A percentile compares a stretch with the other conserved stretches of the same genome.
Conservation (phyloP, 2,113 vertebrate species). For the Ammodytes dubius region DNA sequence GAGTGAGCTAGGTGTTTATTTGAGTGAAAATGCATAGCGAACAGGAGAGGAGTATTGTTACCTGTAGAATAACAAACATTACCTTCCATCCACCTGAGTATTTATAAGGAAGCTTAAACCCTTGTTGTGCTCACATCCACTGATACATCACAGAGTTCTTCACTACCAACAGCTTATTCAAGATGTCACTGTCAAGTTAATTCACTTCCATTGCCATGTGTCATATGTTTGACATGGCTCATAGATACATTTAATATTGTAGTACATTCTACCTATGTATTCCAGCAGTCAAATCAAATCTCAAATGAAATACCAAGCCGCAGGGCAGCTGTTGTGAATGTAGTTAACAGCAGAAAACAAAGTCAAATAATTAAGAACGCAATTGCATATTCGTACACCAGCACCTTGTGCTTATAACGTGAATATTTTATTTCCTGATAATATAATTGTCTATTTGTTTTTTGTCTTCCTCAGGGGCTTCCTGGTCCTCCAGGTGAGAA, state of each 20-base stretch:
- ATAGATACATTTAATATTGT: constrained; percentile 43
- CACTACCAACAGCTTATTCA: background rate
- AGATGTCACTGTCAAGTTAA: background rate
- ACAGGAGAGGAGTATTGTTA: background rate
- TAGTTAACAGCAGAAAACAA: constrained; percentile 27
- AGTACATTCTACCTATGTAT: constrained; percentile 13
- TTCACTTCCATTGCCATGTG: background rate
- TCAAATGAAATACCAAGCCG: constrained; percentile 21
- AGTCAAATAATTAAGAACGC: constrained; percentile 21
- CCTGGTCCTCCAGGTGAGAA: constrained; percentile 98
- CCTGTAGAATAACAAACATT: background rate
- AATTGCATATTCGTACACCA: constrained; percentile 7
- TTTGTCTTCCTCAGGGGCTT: constrained; percentile 87
- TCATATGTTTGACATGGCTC: background rate
- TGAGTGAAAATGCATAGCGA: constrained; percentile 19
- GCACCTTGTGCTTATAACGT: constrained; percentile 4
- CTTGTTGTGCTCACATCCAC: constrained; percentile 1
- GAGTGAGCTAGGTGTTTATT: constrained; percentile 22
- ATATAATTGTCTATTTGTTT: constrained; percentile 20
- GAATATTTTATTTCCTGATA: constrained; percentile 5
- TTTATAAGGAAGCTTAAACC: constrained; percentile 4
- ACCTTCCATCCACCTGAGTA: background rate
- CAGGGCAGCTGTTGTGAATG: constrained; percentile 27
- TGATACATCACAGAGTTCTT: background rate
- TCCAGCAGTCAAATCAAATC: constrained; percentile 32